Base-by-base conservation (phyloP, 2,113 vertebrate species). In the Ahaetulla prasina region DNA sequence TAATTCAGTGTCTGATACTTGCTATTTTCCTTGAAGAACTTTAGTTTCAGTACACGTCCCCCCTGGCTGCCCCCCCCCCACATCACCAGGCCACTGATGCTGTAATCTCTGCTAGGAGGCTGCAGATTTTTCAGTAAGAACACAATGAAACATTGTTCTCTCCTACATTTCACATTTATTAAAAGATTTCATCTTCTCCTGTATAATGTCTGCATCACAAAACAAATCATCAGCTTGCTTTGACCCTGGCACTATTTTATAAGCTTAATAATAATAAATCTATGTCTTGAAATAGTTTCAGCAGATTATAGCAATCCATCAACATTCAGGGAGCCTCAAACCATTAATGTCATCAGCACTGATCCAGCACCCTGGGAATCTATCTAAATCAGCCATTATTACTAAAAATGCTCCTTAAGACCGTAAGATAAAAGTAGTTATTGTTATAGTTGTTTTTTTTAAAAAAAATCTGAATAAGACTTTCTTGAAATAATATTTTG, bases 271-370 rank as follows among this genome's bases (percentile, higher is more conserved):
- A 96, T 96, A 96, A 97, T 97, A 98, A 98, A 98, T 98, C 96
- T 96, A 95, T 96, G 95, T 97, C 97, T 96, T 97, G 96, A 98
- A 98, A 98, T 98, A 98, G 97, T 97, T 98, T 97, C 91, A 96
- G 88, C 94, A 98, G 97, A 98, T 98, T 98, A 98, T 85, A 94
- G 94, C 95, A 97, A 98, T 98, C 98, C 98, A 97, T 98, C 98
- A 98, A 97, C 97, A 96, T 97, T 98, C 97, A 97, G 96, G 93
- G 97, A 97, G 93, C 96, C 96, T 96, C 96, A 97, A 96, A 97
- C 97, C 96, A 97, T 98, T 98, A 97, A 97, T 97, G 97, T 97
- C 97, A 98, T 96, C 96, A 92, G 95, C 96, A 96, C 96, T 97
- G 97, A 97, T 97, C 96, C 96, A 97, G 94, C 95, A 95, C 96